Base-by-base conservation (phyloP, 1,140 invertebrate species). In the Phocides pigmalion region DNA sequence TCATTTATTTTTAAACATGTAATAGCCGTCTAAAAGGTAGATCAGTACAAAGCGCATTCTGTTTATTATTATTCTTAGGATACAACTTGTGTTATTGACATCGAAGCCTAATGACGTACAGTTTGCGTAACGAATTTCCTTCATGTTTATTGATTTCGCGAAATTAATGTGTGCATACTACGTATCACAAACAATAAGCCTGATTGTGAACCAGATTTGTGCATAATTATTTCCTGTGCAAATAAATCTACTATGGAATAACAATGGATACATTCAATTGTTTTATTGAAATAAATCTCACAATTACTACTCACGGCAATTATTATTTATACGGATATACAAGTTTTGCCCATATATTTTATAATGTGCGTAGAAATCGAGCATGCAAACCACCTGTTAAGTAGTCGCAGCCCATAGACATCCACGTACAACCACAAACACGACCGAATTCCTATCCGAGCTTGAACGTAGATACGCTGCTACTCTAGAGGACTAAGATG, bases 181-280 rank as follows among this genome's bases (percentile, higher is more conserved):
- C 22, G 14, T 12, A 32, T 28, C 22, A 25, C 47, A 50, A 50
- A 50, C 47, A 32, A 28, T 22, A 50, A 25, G 4, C 14, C 15
- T 50, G 47, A 50, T 50, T 50, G 47, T 50, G 14, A 50, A 50
- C 22, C 47, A 32, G 47, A 50, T 50, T 50, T 32, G 47, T 19
- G 47, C 22, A 25, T 50, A 50, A 50, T 50, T 50, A 50, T 32
- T 28, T 50, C 47, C 47, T 25, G 47, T 19, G 25, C 47, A 50
- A 50, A 50, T 50, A 50, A 28, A 50, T 50, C 47, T 32, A 22
- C 44, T 16, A 11, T 22, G 44, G 19, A 11, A 32, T 50, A 50
- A 50, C 12, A 50, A 25, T 41, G 11, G 12, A 11, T 8, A 32
- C 22, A 9, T 32, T 14, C 47, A 16, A 15, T 50, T 50, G 47